phyloP scores from a whole-genome alignment of 2,888 invertebrate species.

The Tethea ocularis region DNA sequence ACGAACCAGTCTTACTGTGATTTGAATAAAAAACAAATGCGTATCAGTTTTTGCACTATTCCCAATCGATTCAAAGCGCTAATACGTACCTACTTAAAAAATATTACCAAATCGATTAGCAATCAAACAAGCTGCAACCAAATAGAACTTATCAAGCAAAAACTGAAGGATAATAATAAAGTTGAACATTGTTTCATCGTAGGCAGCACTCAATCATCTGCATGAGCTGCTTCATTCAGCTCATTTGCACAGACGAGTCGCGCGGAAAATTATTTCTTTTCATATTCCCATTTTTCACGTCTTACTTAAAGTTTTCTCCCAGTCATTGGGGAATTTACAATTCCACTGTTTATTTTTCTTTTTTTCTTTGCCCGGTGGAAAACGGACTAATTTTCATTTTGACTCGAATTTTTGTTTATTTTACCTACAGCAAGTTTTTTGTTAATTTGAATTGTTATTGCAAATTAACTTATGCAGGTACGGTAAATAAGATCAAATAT shows the following conservation, averaged over 20 bases:
- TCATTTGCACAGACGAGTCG: conserved; percentile 83
- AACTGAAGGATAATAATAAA: conserved; percentile 28
- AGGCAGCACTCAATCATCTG: conserved; percentile 79
- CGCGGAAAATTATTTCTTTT: conserved; percentile 85
- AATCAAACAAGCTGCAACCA: background rate
- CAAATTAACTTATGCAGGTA: too few species aligned
- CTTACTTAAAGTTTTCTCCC: conserved; percentile 77
- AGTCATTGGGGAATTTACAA: conserved; percentile 57
- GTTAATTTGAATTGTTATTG: background rate
- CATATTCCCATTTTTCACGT: conserved; percentile 81
- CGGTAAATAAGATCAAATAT: background rate
- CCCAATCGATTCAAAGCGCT: background rate
- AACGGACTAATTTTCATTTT: conserved; percentile 41
- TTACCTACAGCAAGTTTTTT: conserved; percentile 9
- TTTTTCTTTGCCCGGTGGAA: conserved; percentile 29
- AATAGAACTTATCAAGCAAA: background rate
- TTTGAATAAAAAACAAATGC: too few species aligned
- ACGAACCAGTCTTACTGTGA: too few species aligned
- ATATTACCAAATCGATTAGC: background rate
- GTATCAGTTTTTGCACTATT: background rate
- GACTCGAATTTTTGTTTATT: conserved; percentile 31
- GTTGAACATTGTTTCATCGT: conserved; percentile 74
- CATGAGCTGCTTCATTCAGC: conserved; percentile 80
- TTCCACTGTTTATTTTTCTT: conserved; percentile 66
- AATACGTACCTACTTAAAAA: too few species aligned